Percentiles rank a stretch among this genome's conserved stretches.
These are phyloP conservation scores for Chrysemys picta DNA, from an alignment of 2,113 vertebrate genomes.

Conservation along the genomic window DNA sequence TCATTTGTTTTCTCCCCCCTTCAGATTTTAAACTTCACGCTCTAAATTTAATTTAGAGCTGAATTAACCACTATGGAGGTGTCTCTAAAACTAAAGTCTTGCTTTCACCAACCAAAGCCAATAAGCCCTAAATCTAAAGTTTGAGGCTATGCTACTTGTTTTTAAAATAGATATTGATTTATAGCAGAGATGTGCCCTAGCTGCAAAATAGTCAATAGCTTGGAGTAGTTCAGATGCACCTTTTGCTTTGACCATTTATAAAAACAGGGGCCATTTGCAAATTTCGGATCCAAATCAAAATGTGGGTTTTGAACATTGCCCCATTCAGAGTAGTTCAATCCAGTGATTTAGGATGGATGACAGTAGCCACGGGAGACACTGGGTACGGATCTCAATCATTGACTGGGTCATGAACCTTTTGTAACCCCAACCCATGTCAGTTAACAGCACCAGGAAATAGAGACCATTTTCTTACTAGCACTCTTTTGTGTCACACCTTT, in stretches of 20 bases:
- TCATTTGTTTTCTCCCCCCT: not conserved
- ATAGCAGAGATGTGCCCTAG: not conserved
- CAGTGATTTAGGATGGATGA: not conserved
- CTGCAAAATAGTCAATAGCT: not conserved
- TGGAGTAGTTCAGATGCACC: not conserved
- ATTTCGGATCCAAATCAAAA: not conserved
- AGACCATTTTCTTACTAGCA: not conserved
- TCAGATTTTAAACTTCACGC: not conserved
- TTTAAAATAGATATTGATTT: not conserved
- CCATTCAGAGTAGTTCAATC: not conserved
- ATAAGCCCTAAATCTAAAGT: not conserved
- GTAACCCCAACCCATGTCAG: not conserved
- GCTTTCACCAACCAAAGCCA: not conserved
- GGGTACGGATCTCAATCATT: not conserved
- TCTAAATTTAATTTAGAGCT: not conserved
- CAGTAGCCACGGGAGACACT: conserved; percentile 4
- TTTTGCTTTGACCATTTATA: not conserved
- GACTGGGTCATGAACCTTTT: not conserved
- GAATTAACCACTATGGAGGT: not conserved
- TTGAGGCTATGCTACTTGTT: not conserved
- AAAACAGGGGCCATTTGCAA: not conserved
- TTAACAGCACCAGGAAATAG: not conserved
- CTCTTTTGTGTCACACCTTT: not conserved
- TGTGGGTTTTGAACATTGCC: not conserved
- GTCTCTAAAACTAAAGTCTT: not conserved